phyloP scores from a whole-genome alignment of 2,888 invertebrate species.

The Schizaphis graminum region DNA sequence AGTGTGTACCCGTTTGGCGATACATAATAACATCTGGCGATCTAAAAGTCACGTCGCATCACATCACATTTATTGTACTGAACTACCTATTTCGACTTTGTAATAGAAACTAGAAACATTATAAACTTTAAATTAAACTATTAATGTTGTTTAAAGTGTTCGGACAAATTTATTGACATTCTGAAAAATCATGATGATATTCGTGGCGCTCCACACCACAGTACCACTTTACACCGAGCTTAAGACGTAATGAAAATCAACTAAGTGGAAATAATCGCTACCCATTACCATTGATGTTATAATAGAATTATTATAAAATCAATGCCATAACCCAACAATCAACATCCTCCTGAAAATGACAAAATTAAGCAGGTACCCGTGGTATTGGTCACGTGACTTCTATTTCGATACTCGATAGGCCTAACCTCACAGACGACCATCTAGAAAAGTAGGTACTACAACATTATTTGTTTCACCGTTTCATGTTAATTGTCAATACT shows the following conservation, averaged over 20 bases:
- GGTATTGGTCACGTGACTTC: background rate
- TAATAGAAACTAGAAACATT: no score
- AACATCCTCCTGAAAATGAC: background rate
- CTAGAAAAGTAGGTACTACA: background rate
- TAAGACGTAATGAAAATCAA: background rate
- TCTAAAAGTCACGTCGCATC: background rate
- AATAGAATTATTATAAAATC: no score
- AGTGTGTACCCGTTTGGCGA: background rate
- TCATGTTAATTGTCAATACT: background rate
- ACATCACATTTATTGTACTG: background rate
- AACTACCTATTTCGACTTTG: no score
- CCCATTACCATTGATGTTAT: no score
- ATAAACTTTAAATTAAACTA: no score
- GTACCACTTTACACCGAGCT: no score
- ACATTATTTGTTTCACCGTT: background rate
- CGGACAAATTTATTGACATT: background rate
- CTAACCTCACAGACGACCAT: background rate
- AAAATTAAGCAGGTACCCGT: background rate
- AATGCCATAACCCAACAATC: no score
- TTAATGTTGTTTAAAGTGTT: no score
- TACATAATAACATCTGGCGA: background rate
- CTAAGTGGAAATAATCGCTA: background rate
- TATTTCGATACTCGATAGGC: background rate
- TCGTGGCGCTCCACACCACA: no score
- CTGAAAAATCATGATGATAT: background rate